Evolutionary conservation across 2,888 invertebrate genomes (phyloP).

Genomic region (Malthinus seriepunctatus): DNA sequence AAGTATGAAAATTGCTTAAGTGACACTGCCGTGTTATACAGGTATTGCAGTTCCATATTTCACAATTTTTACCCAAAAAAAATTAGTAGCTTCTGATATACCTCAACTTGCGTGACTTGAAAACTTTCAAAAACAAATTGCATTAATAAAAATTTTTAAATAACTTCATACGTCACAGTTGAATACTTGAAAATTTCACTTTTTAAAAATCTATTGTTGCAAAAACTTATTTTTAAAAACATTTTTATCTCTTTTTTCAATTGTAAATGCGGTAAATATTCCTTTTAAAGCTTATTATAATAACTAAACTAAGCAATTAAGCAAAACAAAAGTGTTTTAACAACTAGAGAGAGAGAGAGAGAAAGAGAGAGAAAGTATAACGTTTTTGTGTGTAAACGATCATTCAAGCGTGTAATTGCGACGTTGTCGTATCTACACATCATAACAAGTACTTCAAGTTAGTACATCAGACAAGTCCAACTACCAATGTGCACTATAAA

Average conservation of each 20-base stretch:
- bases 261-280: too few relatives aligned
- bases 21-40: too few relatives aligned
- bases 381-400: slow-evolving; percentile 28
- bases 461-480: too few relatives aligned
- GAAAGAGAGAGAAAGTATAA: slow-evolving; percentile 30
- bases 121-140: background rate
- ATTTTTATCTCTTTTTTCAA: background rate
- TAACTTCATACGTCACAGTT: slow-evolving; percentile 4
- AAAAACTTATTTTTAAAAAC: background rate
- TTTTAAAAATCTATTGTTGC: background rate
- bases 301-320: slow-evolving; percentile 10
- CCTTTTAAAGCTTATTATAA: background rate
- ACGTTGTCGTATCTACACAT: slow-evolving; percentile 16
- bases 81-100: too few relatives aligned
- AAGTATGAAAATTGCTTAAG: too few relatives aligned
- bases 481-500: too few relatives aligned
- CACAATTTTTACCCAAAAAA: too few relatives aligned
- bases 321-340: slow-evolving; percentile 11
- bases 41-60: too few relatives aligned
- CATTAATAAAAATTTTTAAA: background rate
- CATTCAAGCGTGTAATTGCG: slow-evolving; percentile 18
- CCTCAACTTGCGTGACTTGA: too few relatives aligned
- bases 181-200: slow-evolving; percentile 3
- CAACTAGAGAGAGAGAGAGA: slow-evolving; percentile 26
- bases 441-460: too few relatives aligned